Conservation (phyloP, 2,797 vertebrate genomes). For the Chaetodon trifasciatus region DNA sequence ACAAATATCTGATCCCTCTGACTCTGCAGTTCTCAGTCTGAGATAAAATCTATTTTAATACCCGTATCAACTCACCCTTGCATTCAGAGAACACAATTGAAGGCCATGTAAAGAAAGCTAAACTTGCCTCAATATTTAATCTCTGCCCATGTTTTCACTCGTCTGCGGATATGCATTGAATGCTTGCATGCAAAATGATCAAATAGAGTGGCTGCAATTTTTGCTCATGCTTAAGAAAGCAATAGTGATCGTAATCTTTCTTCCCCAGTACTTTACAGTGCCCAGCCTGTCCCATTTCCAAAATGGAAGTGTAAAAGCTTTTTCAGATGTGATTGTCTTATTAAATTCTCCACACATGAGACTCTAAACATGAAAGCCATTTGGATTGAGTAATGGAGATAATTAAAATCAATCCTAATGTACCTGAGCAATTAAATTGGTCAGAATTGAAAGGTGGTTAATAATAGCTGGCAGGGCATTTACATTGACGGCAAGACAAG, state of each 20-base stretch:
- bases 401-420: constrained; percentile 57
- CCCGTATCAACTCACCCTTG: constrained; percentile 2
- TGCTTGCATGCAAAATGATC: constrained; percentile 5
- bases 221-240: constrained; percentile 25
- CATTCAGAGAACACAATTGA: neutral
- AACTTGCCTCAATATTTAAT: constrained; percentile 20
- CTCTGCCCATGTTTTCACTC: neutral
- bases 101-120: neutral
- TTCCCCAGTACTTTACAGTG: neutral
- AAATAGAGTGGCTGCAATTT: constrained; percentile 14
- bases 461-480: constrained; percentile 43
- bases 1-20: neutral
- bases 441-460: constrained; percentile 45
- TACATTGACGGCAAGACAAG: constrained; percentile 20
- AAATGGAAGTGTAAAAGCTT: constrained; percentile 45
- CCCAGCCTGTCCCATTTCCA: constrained; percentile 38
- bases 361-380: constrained; percentile 54
- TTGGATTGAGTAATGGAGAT: constrained; percentile 51
- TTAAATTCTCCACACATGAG: constrained; percentile 56
- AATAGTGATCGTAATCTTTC: constrained; percentile 38
- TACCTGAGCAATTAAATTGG: constrained; percentile 60
- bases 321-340: constrained; percentile 47
- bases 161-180: neutral
- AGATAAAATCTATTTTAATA: neutral
- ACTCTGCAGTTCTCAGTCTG: neutral